Base-by-base conservation (phyloP, 2,113 vertebrate genomes). In the Phalacrocorax pelagicus region DNA sequence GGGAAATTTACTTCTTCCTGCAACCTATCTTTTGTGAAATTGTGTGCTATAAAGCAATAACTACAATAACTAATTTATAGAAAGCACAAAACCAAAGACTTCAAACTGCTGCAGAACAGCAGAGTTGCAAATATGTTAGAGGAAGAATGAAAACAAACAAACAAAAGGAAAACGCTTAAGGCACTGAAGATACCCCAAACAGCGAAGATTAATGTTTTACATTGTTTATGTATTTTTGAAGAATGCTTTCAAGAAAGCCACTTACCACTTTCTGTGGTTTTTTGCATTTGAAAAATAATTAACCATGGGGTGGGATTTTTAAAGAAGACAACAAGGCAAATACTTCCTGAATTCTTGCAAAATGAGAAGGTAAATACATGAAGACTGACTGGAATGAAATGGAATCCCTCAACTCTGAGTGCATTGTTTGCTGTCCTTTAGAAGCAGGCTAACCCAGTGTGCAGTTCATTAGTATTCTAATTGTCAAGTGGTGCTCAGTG, bases 391-490 rank as follows among this genome's bases (percentile, higher is more conserved):
- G 52, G 21, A 95, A 92, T 1, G 1, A 91, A 96, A 86, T 6
- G 70, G 62, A 94, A 94, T 90, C 59, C 27, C 69, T 92, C 79
- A 88, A 80, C 63, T 94, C 69, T 23, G 36, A 96, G 38, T 21
- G 75, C 47, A 70, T 55, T 94, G 89, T 92, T 93, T 94, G 61
- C 90, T 94, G 90, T 95, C 94, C 89, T 96, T 96, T 92, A 88
- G 87, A 96, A 94, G 67, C 61, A 96, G 87, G 69, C 70, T 83
- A 96, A 90, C 92, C 55, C 94, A 92, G 91, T 81, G 71, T 90
- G 84, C 77, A 94, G 83, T 92, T 98, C 97, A 98, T 97, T 97
- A 97, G 96, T 94, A 97, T 97, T 96, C 97, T 94, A 95, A 96
- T 82, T 95, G 92, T 83, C 94, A 95, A 96, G 96, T 83, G 92